These are phyloP conservation scores for Archaeoteleia sp. DNA, from an alignment of 2,888 invertebrate species.

Conservation along the genomic window DNA sequence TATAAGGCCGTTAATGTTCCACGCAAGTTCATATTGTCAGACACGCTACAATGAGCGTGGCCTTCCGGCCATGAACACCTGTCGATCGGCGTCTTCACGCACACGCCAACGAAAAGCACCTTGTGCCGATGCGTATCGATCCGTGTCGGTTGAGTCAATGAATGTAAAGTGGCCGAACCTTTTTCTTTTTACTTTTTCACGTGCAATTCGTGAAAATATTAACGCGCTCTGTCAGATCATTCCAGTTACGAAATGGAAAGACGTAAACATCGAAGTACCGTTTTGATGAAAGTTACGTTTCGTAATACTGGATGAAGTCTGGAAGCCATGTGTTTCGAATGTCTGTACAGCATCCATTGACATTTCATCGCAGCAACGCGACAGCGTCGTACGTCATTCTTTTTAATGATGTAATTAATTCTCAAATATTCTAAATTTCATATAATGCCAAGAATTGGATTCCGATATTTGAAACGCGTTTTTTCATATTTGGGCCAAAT, in stretches of 20 bases:
- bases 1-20: conserved; percentile 52
- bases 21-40: conserved; percentile 45
- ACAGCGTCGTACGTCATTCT: too few species aligned
- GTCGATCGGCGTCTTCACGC: conserved; percentile 58
- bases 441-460: too few species aligned
- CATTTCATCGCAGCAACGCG: too few species aligned
- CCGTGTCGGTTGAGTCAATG: conserved; percentile 58
- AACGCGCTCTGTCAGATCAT: neutral
- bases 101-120: conserved; percentile 52
- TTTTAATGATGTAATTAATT: too few species aligned
- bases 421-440: too few species aligned
- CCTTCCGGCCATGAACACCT: conserved; percentile 60
- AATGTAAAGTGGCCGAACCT: conserved; percentile 29
- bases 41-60: conserved; percentile 52
- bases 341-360: too few species aligned
- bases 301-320: too few species aligned
- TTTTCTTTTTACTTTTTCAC: conserved; percentile 4
- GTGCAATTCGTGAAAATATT: neutral
- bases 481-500: too few species aligned
- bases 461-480: too few species aligned
- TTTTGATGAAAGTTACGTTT: too few species aligned
- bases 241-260: neutral
- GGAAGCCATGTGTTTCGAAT: too few species aligned
- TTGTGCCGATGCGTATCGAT: conserved; percentile 60
- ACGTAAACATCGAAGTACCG: too few species aligned